Conservation (phyloP, 1,140 invertebrate species). For the Temnothorax nylanderi region DNA sequence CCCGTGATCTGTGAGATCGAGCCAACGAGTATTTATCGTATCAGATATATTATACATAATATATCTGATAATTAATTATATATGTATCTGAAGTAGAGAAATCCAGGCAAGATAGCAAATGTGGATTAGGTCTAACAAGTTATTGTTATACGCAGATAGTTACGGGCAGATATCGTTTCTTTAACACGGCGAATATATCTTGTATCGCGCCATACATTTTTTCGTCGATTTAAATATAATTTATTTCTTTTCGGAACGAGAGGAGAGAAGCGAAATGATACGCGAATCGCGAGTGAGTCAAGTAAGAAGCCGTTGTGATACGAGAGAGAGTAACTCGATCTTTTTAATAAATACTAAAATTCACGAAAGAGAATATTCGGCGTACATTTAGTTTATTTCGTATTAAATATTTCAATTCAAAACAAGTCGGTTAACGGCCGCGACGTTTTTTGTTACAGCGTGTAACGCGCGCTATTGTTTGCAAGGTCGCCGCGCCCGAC, state of each 20-base stretch:
- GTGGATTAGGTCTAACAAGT: background rate
- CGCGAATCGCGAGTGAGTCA: background rate
- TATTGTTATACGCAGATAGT: background rate
- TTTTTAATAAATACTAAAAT: background rate
- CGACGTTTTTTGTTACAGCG: no score
- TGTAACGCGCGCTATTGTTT: background rate
- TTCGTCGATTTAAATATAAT: background rate
- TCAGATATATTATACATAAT: background rate
- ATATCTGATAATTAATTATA: background rate
- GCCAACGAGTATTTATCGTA: background rate
- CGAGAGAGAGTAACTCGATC: background rate
- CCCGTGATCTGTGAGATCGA: background rate
- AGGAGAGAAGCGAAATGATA: background rate
- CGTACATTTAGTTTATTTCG: background rate
- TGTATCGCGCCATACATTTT: background rate
- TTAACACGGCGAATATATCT: background rate
- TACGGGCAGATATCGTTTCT: background rate
- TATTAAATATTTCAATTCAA: background rate
- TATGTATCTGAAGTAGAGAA: background rate
- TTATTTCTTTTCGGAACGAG: background rate
- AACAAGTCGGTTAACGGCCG: background rate
- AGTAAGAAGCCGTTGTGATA: background rate
- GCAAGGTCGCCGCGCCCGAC: background rate
- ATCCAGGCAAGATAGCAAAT: background rate
- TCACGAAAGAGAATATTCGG: background rate